Evolutionary conservation across 2,888 invertebrate species (phyloP).

Genomic region (Cataglyphis altisquamis): DNA sequence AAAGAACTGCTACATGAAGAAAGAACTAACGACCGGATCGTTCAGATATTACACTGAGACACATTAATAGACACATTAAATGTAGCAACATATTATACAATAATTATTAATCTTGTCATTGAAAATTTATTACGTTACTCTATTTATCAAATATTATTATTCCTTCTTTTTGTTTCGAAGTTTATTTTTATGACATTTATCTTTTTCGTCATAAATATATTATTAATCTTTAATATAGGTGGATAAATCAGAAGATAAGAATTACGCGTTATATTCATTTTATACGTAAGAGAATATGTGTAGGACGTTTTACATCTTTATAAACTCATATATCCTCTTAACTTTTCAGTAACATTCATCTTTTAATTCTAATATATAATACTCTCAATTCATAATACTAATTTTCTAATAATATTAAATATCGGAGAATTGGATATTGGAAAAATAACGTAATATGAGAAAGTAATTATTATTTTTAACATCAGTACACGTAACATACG

Average conservation of each 20-base stretch:
- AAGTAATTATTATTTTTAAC: background rate
- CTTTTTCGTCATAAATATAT: background rate
- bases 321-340: background rate
- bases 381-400: background rate
- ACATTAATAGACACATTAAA: background rate
- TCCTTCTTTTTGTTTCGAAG: background rate
- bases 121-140: background rate
- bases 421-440: background rate
- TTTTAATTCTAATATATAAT: conserved; percentile 30
- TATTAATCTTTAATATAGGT: conserved; percentile 7
- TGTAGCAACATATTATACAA: background rate
- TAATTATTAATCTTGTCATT: conserved; percentile 1
- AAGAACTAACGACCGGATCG: background rate
- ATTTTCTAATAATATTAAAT: background rate
- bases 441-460: conserved; percentile 4
- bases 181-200: background rate
- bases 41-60: background rate
- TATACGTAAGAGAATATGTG: conserved; percentile 7
- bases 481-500: background rate
- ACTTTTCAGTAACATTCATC: background rate
- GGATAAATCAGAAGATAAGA: background rate
- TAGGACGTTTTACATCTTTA: background rate
- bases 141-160: background rate
- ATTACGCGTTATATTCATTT: background rate
- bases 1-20: background rate